phyloP scores from a whole-genome alignment of 2,113 vertebrate species.

The Tragelaphus buxtoni region DNA sequence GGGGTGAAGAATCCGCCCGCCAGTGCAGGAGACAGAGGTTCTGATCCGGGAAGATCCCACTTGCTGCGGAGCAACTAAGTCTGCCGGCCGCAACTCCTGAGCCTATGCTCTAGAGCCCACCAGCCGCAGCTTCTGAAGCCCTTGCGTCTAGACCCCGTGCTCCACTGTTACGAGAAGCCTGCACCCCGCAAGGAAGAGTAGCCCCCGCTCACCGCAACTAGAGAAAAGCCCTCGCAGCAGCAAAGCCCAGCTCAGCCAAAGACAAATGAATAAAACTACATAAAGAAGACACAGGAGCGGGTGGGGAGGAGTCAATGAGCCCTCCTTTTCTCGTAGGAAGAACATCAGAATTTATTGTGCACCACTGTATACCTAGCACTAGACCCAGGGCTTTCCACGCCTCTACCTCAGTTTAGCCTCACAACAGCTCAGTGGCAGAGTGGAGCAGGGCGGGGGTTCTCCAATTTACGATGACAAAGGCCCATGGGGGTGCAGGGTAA shows the following conservation, averaged over 20 bases:
- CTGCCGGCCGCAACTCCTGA: fast-evolving
- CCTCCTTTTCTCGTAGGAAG: background rate
- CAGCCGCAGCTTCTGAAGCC: background rate
- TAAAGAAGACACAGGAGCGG: background rate
- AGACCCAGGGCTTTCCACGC: background rate
- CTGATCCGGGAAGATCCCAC: background rate
- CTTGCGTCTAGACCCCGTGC: background rate
- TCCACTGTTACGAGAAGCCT: background rate
- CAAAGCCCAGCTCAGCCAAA: background rate
- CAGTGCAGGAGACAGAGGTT: background rate
- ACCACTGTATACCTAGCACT: background rate
- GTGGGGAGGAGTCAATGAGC: fast-evolving
- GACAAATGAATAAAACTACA: background rate
- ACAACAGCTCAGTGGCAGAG: background rate
- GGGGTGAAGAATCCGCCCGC: background rate
- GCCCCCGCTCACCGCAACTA: background rate
- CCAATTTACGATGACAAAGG: background rate
- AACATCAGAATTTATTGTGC: background rate
- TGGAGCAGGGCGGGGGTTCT: background rate
- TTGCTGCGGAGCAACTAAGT: background rate
- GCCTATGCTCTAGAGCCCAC: background rate
- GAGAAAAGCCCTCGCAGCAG: background rate
- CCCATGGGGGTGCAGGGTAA: too few species aligned
- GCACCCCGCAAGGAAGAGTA: background rate
- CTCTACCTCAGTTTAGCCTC: background rate